Conservation (phyloP, 2,797 vertebrate genomes). For the Cercopithecus hamlyni region DNA sequence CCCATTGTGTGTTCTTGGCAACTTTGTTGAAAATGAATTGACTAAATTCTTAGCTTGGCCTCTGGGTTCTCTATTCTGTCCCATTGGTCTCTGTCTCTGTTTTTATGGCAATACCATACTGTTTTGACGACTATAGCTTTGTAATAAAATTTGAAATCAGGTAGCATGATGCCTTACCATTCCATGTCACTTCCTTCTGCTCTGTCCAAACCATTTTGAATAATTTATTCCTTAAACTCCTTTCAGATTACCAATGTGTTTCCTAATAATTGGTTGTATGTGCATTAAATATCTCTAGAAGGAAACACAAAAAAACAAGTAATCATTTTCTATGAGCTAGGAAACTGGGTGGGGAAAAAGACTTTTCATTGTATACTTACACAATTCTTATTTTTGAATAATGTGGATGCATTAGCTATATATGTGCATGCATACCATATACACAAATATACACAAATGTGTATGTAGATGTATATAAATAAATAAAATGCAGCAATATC, state of each 20-base stretch:
- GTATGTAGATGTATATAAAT: not conserved
- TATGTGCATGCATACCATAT: not conserved
- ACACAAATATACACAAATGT: not conserved
- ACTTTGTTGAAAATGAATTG: too few relatives aligned
- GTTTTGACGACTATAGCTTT: too few relatives aligned
- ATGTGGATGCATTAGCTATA: not conserved
- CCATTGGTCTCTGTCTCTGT: too few relatives aligned
- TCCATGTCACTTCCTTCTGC: not conserved
- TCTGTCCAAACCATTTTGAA: not conserved
- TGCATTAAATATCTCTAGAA: not conserved
- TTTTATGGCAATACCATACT: too few relatives aligned
- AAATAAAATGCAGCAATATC: not conserved
- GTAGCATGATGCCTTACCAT: too few relatives aligned
- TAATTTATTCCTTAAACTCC: not conserved
- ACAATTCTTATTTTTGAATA: not conserved
- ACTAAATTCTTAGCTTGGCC: too few relatives aligned
- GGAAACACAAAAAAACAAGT: not conserved
- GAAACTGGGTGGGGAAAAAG: not conserved
- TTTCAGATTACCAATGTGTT: not conserved
- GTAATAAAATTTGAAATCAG: too few relatives aligned
- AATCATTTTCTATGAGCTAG: not conserved
- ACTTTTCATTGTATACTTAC: not conserved
- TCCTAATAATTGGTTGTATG: not conserved
- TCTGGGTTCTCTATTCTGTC: too few relatives aligned
- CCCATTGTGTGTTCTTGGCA: too few relatives aligned